These are phyloP conservation scores for Folsomia candida DNA, from an alignment of 2,888 invertebrate genomes.

Conservation along the genomic window DNA sequence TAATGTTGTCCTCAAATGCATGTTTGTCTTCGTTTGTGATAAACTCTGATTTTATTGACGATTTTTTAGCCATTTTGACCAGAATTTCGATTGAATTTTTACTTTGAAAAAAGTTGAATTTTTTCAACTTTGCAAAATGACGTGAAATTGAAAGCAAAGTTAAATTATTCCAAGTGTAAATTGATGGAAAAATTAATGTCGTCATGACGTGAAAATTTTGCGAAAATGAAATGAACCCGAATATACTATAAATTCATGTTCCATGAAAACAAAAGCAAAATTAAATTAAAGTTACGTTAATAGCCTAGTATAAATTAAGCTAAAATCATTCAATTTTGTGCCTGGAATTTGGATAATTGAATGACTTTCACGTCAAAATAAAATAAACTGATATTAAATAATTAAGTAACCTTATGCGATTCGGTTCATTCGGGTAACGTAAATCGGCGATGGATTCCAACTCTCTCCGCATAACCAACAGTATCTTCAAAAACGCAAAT, in stretches of 20 bases:
- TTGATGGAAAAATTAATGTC: too few relatives aligned
- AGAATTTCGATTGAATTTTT: neutral
- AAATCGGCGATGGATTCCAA: too few relatives aligned
- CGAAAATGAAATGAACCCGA: neutral
- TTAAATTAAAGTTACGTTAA: neutral
- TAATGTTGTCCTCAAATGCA: neutral
- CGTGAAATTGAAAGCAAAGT: neutral
- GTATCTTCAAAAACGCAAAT: too few relatives aligned
- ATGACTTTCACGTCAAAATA: too few relatives aligned
- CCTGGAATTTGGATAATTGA: too few relatives aligned
- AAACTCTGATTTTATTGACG: neutral
- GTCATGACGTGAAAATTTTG: neutral
- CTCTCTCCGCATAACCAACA: too few relatives aligned
- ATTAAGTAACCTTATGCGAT: too few relatives aligned
- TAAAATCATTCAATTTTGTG: too few relatives aligned
- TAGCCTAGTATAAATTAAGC: too few relatives aligned
- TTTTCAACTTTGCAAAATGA: neutral
- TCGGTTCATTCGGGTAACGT: too few relatives aligned
- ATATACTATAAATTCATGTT: neutral
- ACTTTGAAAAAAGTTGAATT: neutral
- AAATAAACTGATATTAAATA: too few relatives aligned
- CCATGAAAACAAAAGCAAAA: neutral
- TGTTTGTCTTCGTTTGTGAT: neutral
- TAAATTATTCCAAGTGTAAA: neutral
- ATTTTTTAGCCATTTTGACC: neutral